Evolutionary conservation across 2,113 vertebrate species (phyloP), one percentile per base, ranked within the genome.

Genomic region (Engraulis encrasicolus): DNA sequence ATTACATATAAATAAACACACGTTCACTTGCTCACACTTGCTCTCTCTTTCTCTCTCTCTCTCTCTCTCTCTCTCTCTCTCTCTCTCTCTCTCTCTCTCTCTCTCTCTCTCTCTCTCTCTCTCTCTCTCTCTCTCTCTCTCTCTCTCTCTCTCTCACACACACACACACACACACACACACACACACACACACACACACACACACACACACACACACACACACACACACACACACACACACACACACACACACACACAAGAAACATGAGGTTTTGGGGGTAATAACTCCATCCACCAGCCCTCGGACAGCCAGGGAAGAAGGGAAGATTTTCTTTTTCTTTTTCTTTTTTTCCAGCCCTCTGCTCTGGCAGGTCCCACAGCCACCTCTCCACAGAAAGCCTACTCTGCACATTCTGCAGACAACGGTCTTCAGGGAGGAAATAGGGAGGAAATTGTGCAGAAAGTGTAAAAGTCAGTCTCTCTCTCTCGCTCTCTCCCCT

Each of bases 351-450:
- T 89, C 85, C 84, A 82, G 90, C 82, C 38, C 52, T 90, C 81
- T 80, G 20, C 86, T 91, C 88, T 95, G 92, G 93, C 93, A 92
- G 91, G 90, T 93, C 91, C 88, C 90, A 88, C 81, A 84, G 90
- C 88, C 90, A 90, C 91, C 85, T 89, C 91, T 93, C 91, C 87
- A 90, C 85, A 92, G 93, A 95, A 95, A 93, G 92, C 94, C 91
- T 80, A 95, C 92, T 93, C 94, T 91, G 94, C 95, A 95, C 93
- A 95, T 95, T 95, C 91, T 94, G 91, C 90, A 95, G 95, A 95
- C 94, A 84, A 91, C 90, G 90, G 93, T 92, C 95, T 94, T 93
- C 87, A 84, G 94, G 95, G 94, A 95, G 95, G 94, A 95, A 95
- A 95, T 93, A 92, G 91, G 92, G 90, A 95, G 95, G 95, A 95